Evolutionary conservation across 2,888 invertebrate species (phyloP).

Genomic region (Eudemis profundana): DNA sequence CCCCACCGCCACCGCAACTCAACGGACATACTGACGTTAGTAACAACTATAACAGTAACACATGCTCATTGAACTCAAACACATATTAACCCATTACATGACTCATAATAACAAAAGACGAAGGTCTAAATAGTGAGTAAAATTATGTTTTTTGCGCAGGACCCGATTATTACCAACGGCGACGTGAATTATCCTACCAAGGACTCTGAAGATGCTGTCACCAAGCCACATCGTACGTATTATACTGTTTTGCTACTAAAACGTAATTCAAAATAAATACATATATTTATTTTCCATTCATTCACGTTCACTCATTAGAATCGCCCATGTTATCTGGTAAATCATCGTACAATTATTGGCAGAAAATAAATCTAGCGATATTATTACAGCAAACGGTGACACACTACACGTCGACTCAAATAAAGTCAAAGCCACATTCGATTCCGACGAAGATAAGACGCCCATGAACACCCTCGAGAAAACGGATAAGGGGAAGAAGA

Average conservation of each 20-base stretch:
- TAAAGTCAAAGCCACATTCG: constrained; percentile 83
- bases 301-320: not conserved
- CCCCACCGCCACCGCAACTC: constrained; percentile 64
- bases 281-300: not conserved
- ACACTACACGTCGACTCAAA: constrained; percentile 80
- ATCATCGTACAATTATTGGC: constrained; percentile 3
- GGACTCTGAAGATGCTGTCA: constrained; percentile 58
- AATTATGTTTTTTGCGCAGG: constrained; percentile 57
- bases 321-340: no score
- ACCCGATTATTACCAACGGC: constrained; percentile 75
- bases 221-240: constrained; percentile 66
- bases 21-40: constrained; percentile 54
- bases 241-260: constrained; percentile 53
- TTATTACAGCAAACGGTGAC: constrained; percentile 75
- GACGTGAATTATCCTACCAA: constrained; percentile 70
- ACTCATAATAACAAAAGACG: not conserved
- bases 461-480: constrained; percentile 83
- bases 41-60: not conserved
- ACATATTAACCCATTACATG: no score
- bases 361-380: not conserved
- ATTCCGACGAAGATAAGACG: constrained; percentile 84
- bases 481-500: constrained; percentile 78
- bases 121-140: constrained; percentile 1
- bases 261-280: constrained; percentile 9
- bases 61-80: not conserved